phyloP scores from a whole-genome alignment of 2,888 invertebrate genomes.

The Serripes groenlandicus region DNA sequence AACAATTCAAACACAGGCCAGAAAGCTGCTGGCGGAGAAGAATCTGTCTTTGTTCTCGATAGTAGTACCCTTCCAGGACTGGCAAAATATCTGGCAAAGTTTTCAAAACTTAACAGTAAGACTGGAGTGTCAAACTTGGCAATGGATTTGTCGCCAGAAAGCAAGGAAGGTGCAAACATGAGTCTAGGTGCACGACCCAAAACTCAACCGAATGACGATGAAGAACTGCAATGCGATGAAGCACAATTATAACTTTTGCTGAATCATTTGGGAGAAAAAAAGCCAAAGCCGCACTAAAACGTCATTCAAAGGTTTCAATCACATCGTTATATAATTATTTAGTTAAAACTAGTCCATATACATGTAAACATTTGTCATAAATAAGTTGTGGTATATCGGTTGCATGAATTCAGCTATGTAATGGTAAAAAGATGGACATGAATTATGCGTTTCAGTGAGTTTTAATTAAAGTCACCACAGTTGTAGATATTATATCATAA shows the following conservation, averaged over 20 bases:
- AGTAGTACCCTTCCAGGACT: conserved; percentile 53
- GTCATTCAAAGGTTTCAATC: neutral
- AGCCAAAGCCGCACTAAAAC: neutral
- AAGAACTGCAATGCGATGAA: conserved; percentile 26
- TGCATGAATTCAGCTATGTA: no score
- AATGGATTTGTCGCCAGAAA: conserved; percentile 41
- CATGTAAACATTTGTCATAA: no score
- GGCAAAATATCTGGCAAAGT: conserved; percentile 53
- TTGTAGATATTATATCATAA: no score
- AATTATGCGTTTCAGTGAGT: no score
- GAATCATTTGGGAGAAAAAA: neutral
- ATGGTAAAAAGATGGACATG: no score
- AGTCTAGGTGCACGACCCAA: conserved; percentile 21
- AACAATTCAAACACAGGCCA: neutral
- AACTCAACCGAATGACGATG: neutral
- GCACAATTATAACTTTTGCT: conserved; percentile 9
- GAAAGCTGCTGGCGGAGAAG: neutral
- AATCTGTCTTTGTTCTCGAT: conserved; percentile 54
- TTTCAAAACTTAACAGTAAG: conserved; percentile 40
- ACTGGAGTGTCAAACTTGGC: conserved; percentile 40
- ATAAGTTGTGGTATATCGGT: no score
- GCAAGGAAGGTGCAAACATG: neutral
- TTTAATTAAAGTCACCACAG: no score
- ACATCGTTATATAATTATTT: neutral
- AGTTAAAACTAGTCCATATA: no score